phyloP scores from a whole-genome alignment of 2,113 vertebrate species.

The Cephalopholis sonnerati region DNA sequence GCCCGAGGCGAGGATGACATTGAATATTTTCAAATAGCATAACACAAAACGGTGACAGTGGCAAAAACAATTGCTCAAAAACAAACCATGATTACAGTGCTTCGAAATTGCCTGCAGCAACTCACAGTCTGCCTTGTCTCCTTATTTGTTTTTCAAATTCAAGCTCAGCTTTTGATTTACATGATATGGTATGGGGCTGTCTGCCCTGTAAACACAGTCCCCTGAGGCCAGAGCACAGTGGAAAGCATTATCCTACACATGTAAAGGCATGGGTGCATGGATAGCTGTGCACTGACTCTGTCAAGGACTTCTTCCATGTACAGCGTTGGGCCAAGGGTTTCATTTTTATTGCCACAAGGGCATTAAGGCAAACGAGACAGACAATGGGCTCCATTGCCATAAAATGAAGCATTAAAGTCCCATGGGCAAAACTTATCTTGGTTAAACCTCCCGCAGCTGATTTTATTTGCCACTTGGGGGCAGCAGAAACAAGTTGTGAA shows the following conservation, averaged over 20 bases:
- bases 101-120: slow-evolving; percentile 49
- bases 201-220: slow-evolving; percentile 24
- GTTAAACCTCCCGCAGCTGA: no score
- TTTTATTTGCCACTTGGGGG: no score
- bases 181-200: slow-evolving; percentile 19
- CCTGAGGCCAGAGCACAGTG: not conserved
- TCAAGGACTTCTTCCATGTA: not conserved
- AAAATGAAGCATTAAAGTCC: no score
- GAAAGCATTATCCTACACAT: not conserved
- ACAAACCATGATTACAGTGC: slow-evolving; percentile 58
- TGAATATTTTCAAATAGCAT: slow-evolving; percentile 52
- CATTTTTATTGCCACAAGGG: accelerated
- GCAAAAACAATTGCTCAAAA: slow-evolving; percentile 53
- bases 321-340: not conserved
- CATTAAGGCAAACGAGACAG: not conserved
- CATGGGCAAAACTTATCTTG: no score
- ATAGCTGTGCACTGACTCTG: not conserved
- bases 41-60: slow-evolving; percentile 28
- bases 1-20: slow-evolving; percentile 44
- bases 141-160: slow-evolving; percentile 61
- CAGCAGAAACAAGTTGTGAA: not conserved
- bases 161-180: slow-evolving; percentile 54
- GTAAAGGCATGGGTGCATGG: not conserved
- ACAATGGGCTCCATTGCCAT: not conserved
- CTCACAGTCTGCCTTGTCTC: slow-evolving; percentile 44